Evolutionary conservation across 1,140 invertebrate genomes (phyloP), one percentile per base, ranked within the genome.

Genomic region (Drosophila athabasca): DNA sequence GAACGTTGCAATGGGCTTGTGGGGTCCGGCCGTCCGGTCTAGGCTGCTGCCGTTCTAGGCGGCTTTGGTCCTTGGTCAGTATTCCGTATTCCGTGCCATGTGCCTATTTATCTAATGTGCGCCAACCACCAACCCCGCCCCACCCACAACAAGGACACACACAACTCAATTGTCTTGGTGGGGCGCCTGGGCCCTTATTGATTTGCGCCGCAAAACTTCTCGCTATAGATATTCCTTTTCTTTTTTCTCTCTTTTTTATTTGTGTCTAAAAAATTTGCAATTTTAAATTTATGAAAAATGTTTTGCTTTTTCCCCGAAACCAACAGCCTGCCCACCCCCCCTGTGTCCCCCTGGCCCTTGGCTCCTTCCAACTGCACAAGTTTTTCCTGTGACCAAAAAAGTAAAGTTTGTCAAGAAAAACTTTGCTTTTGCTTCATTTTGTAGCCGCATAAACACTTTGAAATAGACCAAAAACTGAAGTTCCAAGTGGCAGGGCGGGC

Each of bases 371-470:
- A 76, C 79, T 51, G 67, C 82, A 88, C 75, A 87, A 87, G 78
- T 79, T 88, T 73, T 26, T 39, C 31, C 31, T 73, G 72, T 65
- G 60, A 66, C 72, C 54, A 50, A 35, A 50, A 57, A 70, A 73
- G 71, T 80, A 87, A 85, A 87, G 74, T 87, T 87, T 87, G 75
- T 82, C 70, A 84, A 85, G 61, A 71, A 53, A 81, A 85, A 87
- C 79, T 88, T 87, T 82, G 76, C 76, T 85, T 39, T 72, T 76
- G 78, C 80, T 83, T 87, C 73, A 88, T 88, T 87, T 88, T 88
- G 79, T 87, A 87, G 84, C 83, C 82, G 82, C 83, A 87, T 87
- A 87, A 87, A 87, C 83, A 87, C 82, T 88, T 88, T 88, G 79
- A 87, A 88, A 87, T 87, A 79, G 82, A 82, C 78, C 74, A 73